These are phyloP conservation scores for Psittacula derbiana DNA, from an alignment of 2,797 vertebrate species.

Conservation along the genomic window DNA sequence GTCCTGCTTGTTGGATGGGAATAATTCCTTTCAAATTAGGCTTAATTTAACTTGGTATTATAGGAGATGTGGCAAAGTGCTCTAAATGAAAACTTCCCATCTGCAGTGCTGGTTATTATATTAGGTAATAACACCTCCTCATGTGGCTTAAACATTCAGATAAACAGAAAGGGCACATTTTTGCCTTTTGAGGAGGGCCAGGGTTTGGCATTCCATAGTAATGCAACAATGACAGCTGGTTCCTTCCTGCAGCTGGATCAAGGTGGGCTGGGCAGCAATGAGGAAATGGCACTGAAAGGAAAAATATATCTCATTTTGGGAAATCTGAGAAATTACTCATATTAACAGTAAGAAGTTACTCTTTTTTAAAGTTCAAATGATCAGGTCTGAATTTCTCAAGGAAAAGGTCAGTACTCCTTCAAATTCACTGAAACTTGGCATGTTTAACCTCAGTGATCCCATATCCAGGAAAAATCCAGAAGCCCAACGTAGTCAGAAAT, in stretches of 20 bases:
- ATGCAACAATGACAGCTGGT: fast-evolving
- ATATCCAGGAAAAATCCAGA: neutral
- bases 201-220: neutral
- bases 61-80: neutral
- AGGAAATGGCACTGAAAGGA: neutral
- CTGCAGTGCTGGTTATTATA: neutral
- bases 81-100: neutral
- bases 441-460: neutral
- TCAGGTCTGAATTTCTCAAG: neutral
- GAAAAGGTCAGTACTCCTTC: neutral
- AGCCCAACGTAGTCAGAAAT: neutral
- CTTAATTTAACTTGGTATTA: neutral
- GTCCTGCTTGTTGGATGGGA: neutral
- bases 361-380: neutral
- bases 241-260: neutral
- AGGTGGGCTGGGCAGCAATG: neutral
- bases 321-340: neutral
- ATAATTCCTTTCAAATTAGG: neutral
- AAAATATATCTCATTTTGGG: neutral
- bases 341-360: neutral
- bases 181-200: neutral
- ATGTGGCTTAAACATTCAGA: neutral
- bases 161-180: neutral
- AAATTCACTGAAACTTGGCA: neutral
- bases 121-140: neutral